Evolutionary conservation across 1,140 invertebrate genomes (phyloP).

Genomic region (Contarinia nasturtii): DNA sequence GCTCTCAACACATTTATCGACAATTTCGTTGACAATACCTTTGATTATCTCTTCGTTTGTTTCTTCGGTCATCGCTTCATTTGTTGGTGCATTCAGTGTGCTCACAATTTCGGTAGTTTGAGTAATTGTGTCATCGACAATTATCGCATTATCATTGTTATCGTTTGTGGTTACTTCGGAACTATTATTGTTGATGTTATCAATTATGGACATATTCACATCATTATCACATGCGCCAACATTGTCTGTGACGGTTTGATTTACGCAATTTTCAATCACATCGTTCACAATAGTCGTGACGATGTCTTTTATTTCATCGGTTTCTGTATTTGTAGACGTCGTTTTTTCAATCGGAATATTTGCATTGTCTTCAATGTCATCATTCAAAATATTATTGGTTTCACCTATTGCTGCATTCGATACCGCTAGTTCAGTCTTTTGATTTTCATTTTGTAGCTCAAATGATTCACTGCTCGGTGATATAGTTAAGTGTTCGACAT

Average conservation of each 20-base stretch:
- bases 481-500: neutral
- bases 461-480: constrained; percentile 2
- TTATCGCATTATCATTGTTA: no score
- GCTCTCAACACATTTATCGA: constrained; percentile 2
- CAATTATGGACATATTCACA: no score
- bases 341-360: constrained; percentile 3
- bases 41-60: constrained; percentile 1
- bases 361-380: constrained; percentile 5
- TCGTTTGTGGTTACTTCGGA: no score
- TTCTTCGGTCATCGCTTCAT: neutral
- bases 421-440: constrained; percentile 11
- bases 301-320: neutral
- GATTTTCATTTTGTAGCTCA: constrained; percentile 3
- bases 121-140: neutral
- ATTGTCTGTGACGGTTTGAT: neutral
- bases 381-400: constrained; percentile 11
- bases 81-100: neutral
- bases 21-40: constrained; percentile 2
- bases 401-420: constrained; percentile 4
- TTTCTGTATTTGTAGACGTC: neutral
- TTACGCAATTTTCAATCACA: constrained; percentile 2
- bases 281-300: constrained; percentile 2
- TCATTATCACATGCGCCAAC: neutral
- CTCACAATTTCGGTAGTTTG: neutral
- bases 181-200: no score